These are phyloP conservation scores for Limosa lapponica DNA, from an alignment of 2,797 vertebrate genomes.

Conservation along the genomic window DNA sequence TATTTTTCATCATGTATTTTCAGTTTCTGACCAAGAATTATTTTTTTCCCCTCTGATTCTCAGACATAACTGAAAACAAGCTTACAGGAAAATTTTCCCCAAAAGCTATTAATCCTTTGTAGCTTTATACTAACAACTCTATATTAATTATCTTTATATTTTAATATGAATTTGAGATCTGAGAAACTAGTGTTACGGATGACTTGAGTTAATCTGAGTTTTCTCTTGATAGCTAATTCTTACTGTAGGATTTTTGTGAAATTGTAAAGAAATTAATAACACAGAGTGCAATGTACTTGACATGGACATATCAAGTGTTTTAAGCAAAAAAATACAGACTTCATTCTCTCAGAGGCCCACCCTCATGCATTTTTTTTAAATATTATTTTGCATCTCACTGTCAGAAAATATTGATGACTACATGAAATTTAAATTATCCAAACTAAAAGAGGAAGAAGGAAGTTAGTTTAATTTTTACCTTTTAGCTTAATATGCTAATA, in stretches of 20 bases:
- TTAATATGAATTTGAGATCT: background rate
- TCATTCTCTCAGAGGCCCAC: background rate
- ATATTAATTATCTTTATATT: background rate
- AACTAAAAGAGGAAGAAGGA: background rate
- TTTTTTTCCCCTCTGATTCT: background rate
- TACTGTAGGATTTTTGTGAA: background rate
- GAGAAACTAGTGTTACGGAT: background rate
- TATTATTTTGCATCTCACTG: background rate
- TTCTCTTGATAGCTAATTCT: background rate
- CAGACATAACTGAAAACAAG: background rate
- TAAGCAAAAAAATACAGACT: background rate
- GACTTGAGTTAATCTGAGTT: constrained; percentile 8
- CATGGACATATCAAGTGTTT: background rate
- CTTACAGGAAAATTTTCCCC: background rate
- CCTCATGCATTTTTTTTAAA: background rate
- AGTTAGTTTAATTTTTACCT: background rate
- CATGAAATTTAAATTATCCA: background rate
- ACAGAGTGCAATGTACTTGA: background rate
- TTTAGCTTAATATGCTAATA: background rate
- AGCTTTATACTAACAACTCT: background rate
- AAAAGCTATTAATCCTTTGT: background rate
- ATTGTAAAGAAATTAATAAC: background rate
- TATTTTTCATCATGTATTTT: constrained; percentile 24
- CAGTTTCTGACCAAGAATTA: background rate
- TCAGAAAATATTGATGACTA: background rate